Evolutionary conservation across 2,113 vertebrate genomes (phyloP).

Genomic region (Tor tambroides): DNA sequence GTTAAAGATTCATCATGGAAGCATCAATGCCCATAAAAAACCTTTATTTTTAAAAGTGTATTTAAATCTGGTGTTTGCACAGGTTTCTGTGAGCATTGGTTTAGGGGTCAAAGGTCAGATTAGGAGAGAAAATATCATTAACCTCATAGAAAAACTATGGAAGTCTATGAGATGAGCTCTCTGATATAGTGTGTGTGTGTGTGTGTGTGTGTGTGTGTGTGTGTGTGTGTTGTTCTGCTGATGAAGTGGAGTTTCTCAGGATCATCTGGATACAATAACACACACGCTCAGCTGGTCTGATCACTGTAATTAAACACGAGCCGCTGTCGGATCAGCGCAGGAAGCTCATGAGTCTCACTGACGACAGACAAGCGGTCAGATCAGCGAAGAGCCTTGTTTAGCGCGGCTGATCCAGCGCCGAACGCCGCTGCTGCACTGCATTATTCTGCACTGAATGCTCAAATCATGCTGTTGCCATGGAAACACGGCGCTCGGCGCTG

Average conservation of each 20-base stretch:
- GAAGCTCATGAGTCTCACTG: constrained; percentile 9
- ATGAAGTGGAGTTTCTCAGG: neutral
- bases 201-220: too few relatives aligned
- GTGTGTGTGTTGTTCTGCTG: too few relatives aligned
- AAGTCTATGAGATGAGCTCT: too few relatives aligned
- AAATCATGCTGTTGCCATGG: constrained; percentile 31
- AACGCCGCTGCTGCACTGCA: neutral
- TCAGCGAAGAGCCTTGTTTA: neutral
- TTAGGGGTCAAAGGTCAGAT: neutral
- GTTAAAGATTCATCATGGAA: too few relatives aligned
- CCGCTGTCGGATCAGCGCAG: neutral
- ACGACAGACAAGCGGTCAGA: neutral
- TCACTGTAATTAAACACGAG: neutral
- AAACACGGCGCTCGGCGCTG: neutral
- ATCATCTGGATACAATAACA: neutral
- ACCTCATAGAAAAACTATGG: too few relatives aligned
- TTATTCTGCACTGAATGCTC: constrained; percentile 19
- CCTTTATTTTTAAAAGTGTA: neutral
- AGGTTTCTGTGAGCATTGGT: neutral
- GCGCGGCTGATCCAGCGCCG: neutral
- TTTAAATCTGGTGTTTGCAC: neutral
- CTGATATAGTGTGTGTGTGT: too few relatives aligned
- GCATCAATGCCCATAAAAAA: too few relatives aligned
- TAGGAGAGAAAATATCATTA: neutral
- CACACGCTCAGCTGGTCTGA: neutral